Evolutionary conservation across 2,888 invertebrate genomes (phyloP).

Genomic region (Vannuccia rotundouncinata): DNA sequence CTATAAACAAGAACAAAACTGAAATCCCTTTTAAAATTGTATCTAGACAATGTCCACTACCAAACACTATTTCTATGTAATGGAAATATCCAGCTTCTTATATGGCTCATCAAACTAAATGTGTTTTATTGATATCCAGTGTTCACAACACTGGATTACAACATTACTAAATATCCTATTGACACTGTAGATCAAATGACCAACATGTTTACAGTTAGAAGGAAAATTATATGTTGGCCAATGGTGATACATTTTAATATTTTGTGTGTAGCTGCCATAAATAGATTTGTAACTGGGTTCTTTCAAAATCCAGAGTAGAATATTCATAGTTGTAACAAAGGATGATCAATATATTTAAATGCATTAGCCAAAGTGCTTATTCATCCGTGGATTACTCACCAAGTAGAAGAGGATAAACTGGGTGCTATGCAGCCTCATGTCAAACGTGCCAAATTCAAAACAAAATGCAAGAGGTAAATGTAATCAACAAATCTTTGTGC

Average conservation of each 20-base stretch:
- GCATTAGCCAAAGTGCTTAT: background rate
- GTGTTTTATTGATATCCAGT: background rate
- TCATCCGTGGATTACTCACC: background rate
- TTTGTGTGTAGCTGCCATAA: background rate
- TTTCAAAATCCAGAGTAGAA: background rate
- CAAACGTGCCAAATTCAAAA: background rate
- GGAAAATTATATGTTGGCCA: background rate
- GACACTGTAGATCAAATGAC: background rate
- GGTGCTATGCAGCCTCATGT: background rate
- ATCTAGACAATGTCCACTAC: no score
- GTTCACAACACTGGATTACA: background rate
- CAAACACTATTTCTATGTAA: no score
- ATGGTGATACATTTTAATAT: background rate
- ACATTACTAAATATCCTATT: background rate
- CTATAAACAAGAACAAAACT: no score
- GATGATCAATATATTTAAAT: background rate
- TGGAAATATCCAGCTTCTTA: no score
- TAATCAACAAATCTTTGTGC: background rate
- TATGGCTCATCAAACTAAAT: no score
- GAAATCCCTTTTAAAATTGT: no score
- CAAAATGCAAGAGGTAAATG: background rate
- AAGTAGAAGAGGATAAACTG: background rate
- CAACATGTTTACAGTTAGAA: background rate
- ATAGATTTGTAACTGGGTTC: background rate
- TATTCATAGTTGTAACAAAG: background rate